A percentile compares a stretch with the other conserved stretches of the same genome.
Evolutionary conservation across 1,140 invertebrate species (phyloP).

Genomic region (Macrobrachium rosenbergii): DNA sequence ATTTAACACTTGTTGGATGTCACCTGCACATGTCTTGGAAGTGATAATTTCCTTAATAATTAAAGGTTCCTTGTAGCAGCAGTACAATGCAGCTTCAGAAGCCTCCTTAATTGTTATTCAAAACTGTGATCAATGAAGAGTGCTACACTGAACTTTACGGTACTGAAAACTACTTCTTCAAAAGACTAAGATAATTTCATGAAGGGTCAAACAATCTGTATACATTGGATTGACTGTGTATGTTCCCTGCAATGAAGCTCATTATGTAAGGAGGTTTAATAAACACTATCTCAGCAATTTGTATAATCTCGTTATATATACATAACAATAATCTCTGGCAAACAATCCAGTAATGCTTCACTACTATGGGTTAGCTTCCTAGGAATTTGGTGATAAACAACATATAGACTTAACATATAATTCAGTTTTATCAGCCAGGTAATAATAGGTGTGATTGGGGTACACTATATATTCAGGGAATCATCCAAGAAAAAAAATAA

Average conservation of each 20-base stretch:
- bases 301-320: slow-evolving; percentile 60
- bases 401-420: slow-evolving; percentile 48
- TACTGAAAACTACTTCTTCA: too few species aligned
- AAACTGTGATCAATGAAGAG: too few species aligned
- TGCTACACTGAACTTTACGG: too few species aligned
- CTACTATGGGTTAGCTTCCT: slow-evolving; percentile 57
- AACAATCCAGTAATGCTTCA: slow-evolving; percentile 57
- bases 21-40: too few species aligned
- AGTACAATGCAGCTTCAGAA: too few species aligned
- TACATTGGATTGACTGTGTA: too few species aligned
- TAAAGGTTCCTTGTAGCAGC: too few species aligned
- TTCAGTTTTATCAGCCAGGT: slow-evolving; percentile 48
- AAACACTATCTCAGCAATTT: slow-evolving; percentile 42
- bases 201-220: too few species aligned
- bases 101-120: too few species aligned
- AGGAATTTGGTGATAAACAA: slow-evolving; percentile 53
- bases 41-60: too few species aligned
- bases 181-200: too few species aligned
- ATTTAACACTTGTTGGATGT: too few species aligned
- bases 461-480: slow-evolving; percentile 32
- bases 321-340: slow-evolving; percentile 60
- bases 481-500: slow-evolving; percentile 48
- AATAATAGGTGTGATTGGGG: slow-evolving; percentile 49
- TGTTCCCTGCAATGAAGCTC: background rate
- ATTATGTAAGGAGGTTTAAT: background rate